Evolutionary conservation across 1,140 invertebrate species (phyloP), one percentile per base, ranked within the genome.

Genomic region (Zelostemma sp.): DNA sequence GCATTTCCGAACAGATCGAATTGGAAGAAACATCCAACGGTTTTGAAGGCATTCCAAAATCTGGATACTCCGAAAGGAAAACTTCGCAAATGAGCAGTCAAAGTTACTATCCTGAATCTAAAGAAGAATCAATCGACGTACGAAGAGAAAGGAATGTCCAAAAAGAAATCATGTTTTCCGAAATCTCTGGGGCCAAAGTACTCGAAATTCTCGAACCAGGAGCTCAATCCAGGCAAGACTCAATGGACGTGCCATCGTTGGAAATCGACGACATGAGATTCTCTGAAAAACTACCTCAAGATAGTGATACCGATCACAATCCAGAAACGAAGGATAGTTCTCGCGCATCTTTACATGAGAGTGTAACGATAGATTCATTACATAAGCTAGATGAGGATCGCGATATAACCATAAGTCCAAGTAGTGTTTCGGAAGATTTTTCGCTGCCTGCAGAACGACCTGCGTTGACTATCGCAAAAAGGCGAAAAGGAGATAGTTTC

Each of bases 181-280:
- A 84, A 40, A 21, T 74, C 18, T 80, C 80, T 0, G 80, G 79
- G 1, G 80, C 79, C 6, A 73, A 80, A 43, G 81, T 83, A 1
- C 40, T 83, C n/a, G 82, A 84, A 50, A 80, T 85, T 19, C 25
- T 85, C 0, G 82, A 85, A 25, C 80, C 82, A 8, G 74, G 76
- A 12, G 72, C 64, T 48, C 54, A 66, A 1, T 77, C 74, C 0
- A 75, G 76, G 6, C 74, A 81, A 41, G 81, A 84, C 19, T 85
- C 82, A 0, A 76, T 80, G 1, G 79, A 85, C 18, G 75, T 81
- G 9, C 76, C 81, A n/a, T 84, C 80, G 0, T 51, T 84, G 9
- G 80, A 83, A 21, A 75, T 77, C 48, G 82, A 83, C 28, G 81
- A 84, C 9, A 25, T 72, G 1, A 67, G 66, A 63, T 25, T 72